These are phyloP conservation scores for Oryzias javanicus DNA, from an alignment of 2,113 vertebrate species.

Conservation along the genomic window DNA sequence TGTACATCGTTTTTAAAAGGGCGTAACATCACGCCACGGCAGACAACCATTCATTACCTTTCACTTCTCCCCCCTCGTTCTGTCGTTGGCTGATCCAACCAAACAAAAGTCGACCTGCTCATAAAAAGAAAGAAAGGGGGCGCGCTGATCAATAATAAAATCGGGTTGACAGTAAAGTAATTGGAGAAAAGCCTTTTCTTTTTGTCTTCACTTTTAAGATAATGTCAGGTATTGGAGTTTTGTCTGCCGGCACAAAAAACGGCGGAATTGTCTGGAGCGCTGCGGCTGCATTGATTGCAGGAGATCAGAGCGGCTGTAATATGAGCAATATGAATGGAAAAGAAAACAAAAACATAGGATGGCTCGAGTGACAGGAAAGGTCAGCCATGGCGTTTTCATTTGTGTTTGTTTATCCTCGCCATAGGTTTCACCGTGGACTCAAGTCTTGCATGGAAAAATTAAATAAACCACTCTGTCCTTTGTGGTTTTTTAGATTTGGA, in stretches of 20 bases:
- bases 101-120: slow-evolving; percentile 59
- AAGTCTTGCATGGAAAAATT: slow-evolving; percentile 54
- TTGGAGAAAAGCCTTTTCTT: slow-evolving; percentile 31
- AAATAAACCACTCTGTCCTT: slow-evolving; percentile 48
- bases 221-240: slow-evolving; percentile 44
- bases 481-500: slow-evolving; percentile 59
- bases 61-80: slow-evolving; percentile 40
- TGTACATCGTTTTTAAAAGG: neutral
- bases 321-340: slow-evolving; percentile 18
- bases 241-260: slow-evolving; percentile 23
- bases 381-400: slow-evolving; percentile 47
- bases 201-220: slow-evolving; percentile 48
- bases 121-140: slow-evolving; percentile 56
- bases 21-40: slow-evolving; percentile 35
- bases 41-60: slow-evolving; percentile 42
- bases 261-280: slow-evolving; percentile 18
- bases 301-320: slow-evolving; percentile 17
- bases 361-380: slow-evolving; percentile 30
- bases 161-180: slow-evolving; percentile 44
- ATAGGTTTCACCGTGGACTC: slow-evolving; percentile 48
- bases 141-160: slow-evolving; percentile 56
- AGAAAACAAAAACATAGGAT: neutral
- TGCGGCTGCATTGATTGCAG: neutral
- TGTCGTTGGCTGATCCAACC: slow-evolving; percentile 47
- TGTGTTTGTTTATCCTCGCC: slow-evolving; percentile 21